These are phyloP conservation scores for Luperina nickerlii DNA, from an alignment of 2,888 invertebrate genomes.

Conservation along the genomic window DNA sequence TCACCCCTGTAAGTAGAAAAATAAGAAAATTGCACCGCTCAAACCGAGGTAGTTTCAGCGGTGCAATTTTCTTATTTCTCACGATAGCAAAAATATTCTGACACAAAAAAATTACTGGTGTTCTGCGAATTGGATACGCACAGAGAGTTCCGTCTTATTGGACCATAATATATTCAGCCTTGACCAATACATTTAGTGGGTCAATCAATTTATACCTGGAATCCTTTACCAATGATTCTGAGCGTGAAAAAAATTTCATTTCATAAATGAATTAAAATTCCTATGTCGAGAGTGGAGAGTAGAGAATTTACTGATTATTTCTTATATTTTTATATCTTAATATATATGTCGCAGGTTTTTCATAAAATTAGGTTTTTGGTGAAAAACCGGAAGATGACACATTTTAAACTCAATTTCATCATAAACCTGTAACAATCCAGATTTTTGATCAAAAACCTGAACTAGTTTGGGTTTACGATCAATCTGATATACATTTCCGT, in stretches of 20 bases:
- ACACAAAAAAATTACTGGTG: background rate
- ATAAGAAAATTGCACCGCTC: slow-evolving; percentile 15
- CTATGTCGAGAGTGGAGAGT: background rate
- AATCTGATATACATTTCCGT: too few relatives aligned
- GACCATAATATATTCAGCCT: background rate
- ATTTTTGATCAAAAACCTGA: too few relatives aligned
- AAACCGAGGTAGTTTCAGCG: too few relatives aligned
- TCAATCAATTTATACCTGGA: slow-evolving; percentile 3
- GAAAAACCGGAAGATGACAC: too few relatives aligned
- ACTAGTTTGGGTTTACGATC: too few relatives aligned
- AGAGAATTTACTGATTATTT: background rate
- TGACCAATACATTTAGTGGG: background rate
- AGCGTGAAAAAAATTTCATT: background rate
- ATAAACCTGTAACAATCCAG: too few relatives aligned
- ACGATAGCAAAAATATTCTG: slow-evolving; percentile 21
- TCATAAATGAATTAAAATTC: background rate
- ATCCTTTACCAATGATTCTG: background rate
- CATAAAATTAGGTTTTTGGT: too few relatives aligned
- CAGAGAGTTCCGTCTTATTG: slow-evolving; percentile 4
- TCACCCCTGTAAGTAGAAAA: slow-evolving; percentile 3
- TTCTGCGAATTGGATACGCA: background rate
- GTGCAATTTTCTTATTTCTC: too few relatives aligned
- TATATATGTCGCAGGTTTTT: too few relatives aligned
- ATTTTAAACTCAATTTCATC: too few relatives aligned
- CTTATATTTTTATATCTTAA: background rate